Percentiles rank a stretch among this genome's conserved stretches.
These are phyloP conservation scores for Melanostigma gelatinosum DNA, from an alignment of 2,113 vertebrate species.

Conservation along the genomic window DNA sequence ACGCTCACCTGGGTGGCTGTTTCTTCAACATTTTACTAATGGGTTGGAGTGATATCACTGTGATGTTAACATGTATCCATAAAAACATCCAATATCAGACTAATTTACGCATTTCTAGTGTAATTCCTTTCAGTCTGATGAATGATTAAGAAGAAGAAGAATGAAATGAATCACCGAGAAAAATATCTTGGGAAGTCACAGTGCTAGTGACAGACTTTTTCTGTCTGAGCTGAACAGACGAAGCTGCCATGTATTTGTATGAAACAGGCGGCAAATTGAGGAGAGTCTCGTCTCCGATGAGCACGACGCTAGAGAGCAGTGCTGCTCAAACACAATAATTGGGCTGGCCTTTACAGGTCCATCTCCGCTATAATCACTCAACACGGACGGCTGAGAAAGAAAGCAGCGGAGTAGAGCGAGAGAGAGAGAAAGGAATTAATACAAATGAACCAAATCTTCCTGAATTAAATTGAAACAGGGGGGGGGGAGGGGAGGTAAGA, in stretches of 20 bases:
- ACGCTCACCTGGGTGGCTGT: constrained; percentile 25
- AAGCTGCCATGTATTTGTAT: constrained; percentile 26
- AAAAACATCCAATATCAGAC: neutral
- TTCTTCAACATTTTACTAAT: constrained; percentile 3
- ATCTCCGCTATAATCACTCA: constrained; percentile 40
- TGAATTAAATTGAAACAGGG: constrained; percentile 4
- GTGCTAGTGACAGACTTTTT: neutral
- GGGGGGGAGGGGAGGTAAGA: neutral
- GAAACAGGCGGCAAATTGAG: constrained; percentile 25
- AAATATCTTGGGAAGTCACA: constrained; percentile 10
- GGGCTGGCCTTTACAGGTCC: constrained; percentile 56
- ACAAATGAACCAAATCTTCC: constrained; percentile 10
- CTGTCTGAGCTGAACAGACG: constrained; percentile 24
- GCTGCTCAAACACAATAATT: constrained; percentile 58
- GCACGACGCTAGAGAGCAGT: constrained; percentile 32
- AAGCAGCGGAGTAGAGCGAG: neutral
- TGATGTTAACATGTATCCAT: neutral
- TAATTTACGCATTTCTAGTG: neutral
- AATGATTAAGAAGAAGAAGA: neutral
- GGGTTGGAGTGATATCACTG: neutral
- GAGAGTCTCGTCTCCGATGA: constrained; percentile 34
- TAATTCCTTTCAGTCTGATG: neutral
- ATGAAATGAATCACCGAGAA: neutral
- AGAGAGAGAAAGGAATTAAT: constrained; percentile 19
- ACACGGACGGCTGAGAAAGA: neutral